Evolutionary conservation across 1,140 invertebrate genomes (phyloP).

Genomic region (Batillaria attramentaria): DNA sequence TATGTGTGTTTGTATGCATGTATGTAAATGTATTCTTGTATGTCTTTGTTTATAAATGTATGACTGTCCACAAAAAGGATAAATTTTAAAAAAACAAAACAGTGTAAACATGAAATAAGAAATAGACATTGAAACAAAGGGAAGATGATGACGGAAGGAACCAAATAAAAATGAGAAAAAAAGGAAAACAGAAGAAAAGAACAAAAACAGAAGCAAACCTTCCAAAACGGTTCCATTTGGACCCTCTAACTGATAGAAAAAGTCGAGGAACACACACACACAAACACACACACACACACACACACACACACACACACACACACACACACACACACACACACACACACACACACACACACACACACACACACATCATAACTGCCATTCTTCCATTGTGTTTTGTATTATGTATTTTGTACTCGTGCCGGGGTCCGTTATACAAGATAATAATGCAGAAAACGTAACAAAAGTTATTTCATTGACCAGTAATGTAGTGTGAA

Average conservation of each 20-base stretch:
- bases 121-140: not conserved
- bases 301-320: not conserved
- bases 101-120: not conserved
- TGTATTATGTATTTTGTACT: too few species aligned
- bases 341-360: not conserved
- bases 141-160: not conserved
- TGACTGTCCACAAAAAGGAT: too few species aligned
- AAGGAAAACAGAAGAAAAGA: not conserved
- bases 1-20: too few species aligned
- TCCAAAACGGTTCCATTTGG: not conserved
- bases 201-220: not conserved
- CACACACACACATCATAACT: not conserved
- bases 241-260: not conserved
- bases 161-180: not conserved
- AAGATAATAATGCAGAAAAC: too few species aligned
- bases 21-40: too few species aligned
- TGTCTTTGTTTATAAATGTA: too few species aligned
- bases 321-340: not conserved
- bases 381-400: too few species aligned
- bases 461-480: too few species aligned
- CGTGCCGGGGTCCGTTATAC: too few species aligned
- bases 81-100: not conserved
- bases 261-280: not conserved
- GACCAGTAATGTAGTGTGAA: too few species aligned
- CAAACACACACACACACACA: not conserved